Percentiles rank a stretch among this genome's conserved stretches.
phyloP scores from a whole-genome alignment of 2,113 vertebrate genomes.

The Suricata suricatta region DNA sequence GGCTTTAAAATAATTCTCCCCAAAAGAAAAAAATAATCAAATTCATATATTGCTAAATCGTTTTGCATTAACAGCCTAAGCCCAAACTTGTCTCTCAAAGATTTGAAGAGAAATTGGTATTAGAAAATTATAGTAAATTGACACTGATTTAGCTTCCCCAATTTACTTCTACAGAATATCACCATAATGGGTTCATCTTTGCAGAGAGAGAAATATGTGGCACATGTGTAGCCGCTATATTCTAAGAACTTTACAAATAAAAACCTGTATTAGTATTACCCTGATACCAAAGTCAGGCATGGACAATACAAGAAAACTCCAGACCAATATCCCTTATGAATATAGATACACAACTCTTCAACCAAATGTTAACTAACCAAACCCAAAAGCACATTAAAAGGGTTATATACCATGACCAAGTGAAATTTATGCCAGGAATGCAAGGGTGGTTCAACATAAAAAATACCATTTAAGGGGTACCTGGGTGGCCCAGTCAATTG shows the following conservation, averaged over 20 bases:
- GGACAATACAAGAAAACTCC: neutral
- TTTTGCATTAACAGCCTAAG: neutral
- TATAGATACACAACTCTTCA: neutral
- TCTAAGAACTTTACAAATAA: constrained; percentile 20
- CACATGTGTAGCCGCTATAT: neutral
- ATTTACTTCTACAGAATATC: neutral
- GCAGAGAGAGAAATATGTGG: neutral
- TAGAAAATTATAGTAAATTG: neutral
- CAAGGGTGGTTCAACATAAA: neutral
- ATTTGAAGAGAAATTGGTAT: neutral
- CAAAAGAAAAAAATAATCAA: neutral
- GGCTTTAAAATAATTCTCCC: constrained; percentile 4
- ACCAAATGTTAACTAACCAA: neutral
- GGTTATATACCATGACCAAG: neutral
- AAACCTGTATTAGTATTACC: neutral
- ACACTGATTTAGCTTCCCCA: neutral
- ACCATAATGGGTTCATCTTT: neutral
- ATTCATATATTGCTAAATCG: neutral
- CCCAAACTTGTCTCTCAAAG: constrained; percentile 3
- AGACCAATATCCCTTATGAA: neutral
- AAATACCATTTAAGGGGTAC: neutral
- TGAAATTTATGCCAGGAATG: neutral
- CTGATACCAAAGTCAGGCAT: neutral
- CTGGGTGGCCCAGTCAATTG: too few species aligned
- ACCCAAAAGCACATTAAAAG: neutral